A percentile compares a stretch with the other conserved stretches of the same genome.
Evolutionary conservation across 2,888 invertebrate genomes (phyloP).

Genomic region (Amphiduros pacificus): DNA sequence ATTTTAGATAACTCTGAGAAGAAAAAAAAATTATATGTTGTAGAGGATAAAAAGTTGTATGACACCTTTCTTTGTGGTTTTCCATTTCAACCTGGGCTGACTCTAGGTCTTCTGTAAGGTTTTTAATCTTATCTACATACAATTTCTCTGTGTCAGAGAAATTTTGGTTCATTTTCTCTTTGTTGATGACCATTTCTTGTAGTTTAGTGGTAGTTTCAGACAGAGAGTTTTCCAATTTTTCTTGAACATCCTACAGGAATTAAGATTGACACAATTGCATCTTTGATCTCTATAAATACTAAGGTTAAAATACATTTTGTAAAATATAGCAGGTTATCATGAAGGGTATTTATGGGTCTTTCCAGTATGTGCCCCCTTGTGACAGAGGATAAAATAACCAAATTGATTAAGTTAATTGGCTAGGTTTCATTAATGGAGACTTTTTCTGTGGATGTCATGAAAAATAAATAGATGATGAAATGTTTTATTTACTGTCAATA

Average conservation of each 20-base stretch:
- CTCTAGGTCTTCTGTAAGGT: conserved; percentile 2
- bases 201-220: conserved; percentile 7
- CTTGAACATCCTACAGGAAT: conserved; percentile 6
- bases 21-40: background rate
- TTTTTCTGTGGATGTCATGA: too few relatives aligned
- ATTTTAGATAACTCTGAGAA: background rate
- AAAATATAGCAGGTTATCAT: background rate
- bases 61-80: too few relatives aligned
- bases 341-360: too few relatives aligned
- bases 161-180: conserved; percentile 14
- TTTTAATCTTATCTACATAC: conserved; percentile 15
- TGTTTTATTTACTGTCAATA: too few relatives aligned
- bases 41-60: too few relatives aligned
- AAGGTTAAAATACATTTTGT: background rate
- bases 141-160: conserved; percentile 16
- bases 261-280: background rate
- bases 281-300: background rate
- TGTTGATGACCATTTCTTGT: conserved; percentile 4
- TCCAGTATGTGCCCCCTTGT: too few relatives aligned
- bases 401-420: too few relatives aligned
- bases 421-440: too few relatives aligned
- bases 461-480: too few relatives aligned
- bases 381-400: too few relatives aligned
- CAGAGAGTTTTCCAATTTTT: conserved; percentile 4
- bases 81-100: too few relatives aligned